These are phyloP conservation scores for Catocala nupta DNA, from an alignment of 2,888 invertebrate species.

Conservation along the genomic window DNA sequence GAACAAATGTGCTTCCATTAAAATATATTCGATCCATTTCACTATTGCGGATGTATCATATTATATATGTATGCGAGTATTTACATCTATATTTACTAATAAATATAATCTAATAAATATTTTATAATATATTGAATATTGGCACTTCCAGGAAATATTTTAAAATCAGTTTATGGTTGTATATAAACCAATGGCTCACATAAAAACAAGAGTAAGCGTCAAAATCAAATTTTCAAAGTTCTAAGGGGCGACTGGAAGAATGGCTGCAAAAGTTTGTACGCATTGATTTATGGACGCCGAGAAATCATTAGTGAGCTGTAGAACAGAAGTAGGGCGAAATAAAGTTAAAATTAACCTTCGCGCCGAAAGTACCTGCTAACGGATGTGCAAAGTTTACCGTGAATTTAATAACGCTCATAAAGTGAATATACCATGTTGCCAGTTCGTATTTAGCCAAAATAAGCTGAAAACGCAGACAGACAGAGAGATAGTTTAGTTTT, in stretches of 20 bases:
- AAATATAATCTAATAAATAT: too few relatives aligned
- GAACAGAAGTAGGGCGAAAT: constrained; percentile 59
- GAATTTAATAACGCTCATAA: constrained; percentile 46
- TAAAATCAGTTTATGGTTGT: background rate
- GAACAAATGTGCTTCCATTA: too few relatives aligned
- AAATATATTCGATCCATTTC: too few relatives aligned
- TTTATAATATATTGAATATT: too few relatives aligned
- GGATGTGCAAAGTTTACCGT: constrained; percentile 49
- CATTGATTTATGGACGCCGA: constrained; percentile 66
- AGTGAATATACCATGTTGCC: constrained; percentile 30
- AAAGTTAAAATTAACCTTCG: constrained; percentile 66
- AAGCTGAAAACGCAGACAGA: background rate
- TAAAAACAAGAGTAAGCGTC: constrained; percentile 36
- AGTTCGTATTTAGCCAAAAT: constrained; percentile 1
- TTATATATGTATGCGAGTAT: too few relatives aligned
- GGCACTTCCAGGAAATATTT: too few relatives aligned
- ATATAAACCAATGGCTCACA: constrained; percentile 21
- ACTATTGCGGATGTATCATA: too few relatives aligned
- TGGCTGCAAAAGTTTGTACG: constrained; percentile 54
- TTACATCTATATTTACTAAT: too few relatives aligned
- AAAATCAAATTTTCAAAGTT: constrained; percentile 53
- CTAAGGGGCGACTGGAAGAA: constrained; percentile 56
- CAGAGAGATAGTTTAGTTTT: background rate
- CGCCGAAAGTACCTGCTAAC: constrained; percentile 49
- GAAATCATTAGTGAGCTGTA: constrained; percentile 65